Conservation (phyloP, 2,888 invertebrate species). For the Diaprepes abbreviatus region DNA sequence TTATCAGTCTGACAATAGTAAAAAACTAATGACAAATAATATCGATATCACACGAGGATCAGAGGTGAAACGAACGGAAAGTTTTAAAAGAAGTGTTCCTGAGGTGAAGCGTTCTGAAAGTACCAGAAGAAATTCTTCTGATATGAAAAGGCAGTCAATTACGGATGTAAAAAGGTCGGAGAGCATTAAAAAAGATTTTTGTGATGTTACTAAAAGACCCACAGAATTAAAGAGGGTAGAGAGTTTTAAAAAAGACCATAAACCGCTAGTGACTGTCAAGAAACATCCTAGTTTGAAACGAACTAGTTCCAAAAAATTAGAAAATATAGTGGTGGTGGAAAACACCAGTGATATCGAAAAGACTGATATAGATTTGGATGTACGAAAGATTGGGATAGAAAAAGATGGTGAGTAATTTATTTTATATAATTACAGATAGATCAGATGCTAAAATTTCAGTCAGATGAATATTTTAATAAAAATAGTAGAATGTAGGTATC, state of each 20-base stretch:
- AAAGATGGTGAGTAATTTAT: conserved; percentile 18
- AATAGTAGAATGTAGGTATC: no score
- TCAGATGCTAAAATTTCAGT: no score
- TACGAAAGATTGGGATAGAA: background rate
- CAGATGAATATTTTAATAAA: no score
- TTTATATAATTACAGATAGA: background rate
- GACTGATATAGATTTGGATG: conserved; percentile 14
- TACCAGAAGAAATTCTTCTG: background rate
- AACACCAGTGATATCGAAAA: conserved; percentile 4
- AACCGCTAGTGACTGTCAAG: conserved; percentile 17
- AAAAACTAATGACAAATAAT: conserved; percentile 32
- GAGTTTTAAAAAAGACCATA: conserved; percentile 23
- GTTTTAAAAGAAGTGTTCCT: background rate
- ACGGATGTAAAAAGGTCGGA: background rate
- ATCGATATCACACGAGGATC: background rate
- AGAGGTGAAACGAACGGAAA: background rate
- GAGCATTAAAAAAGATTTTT: conserved; percentile 13
- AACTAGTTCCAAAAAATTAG: conserved; percentile 4
- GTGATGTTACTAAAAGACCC: background rate
- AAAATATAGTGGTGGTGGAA: conserved; percentile 6
- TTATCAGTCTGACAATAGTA: conserved; percentile 61
- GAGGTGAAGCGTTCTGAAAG: conserved; percentile 9
- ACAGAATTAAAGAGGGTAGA: conserved; percentile 22
- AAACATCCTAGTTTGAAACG: conserved; percentile 23
- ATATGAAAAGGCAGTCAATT: background rate